Percentiles rank a stretch among this genome's conserved stretches.
phyloP scores from a whole-genome alignment of 2,888 invertebrate species.

The Iphiclides podalirius region DNA sequence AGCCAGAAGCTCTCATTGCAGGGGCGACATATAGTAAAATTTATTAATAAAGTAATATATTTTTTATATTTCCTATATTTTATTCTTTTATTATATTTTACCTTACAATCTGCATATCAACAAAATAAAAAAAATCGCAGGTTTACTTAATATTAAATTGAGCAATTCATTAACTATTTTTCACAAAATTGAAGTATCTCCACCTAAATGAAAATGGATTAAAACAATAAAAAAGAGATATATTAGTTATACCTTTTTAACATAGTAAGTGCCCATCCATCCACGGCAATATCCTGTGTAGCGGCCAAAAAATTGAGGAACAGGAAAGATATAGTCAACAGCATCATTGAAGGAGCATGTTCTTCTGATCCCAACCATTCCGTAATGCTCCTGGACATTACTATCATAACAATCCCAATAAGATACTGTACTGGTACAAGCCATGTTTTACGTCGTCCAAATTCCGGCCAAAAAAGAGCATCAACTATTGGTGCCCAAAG shows the following conservation, averaged over 20 bases:
- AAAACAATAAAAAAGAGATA: too few relatives aligned
- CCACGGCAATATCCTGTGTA: constrained; percentile 99
- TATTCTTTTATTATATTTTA: too few relatives aligned
- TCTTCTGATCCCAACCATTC: constrained; percentile 87
- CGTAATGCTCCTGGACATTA: constrained; percentile 87
- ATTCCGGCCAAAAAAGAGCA: constrained; percentile 88
- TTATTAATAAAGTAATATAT: too few relatives aligned
- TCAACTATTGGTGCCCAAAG: constrained; percentile 99
- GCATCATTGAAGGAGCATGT: constrained; percentile 83
- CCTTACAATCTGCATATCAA: too few relatives aligned
- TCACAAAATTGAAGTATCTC: too few relatives aligned
- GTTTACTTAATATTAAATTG: too few relatives aligned
- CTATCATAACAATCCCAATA: constrained; percentile 93
- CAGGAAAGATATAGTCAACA: constrained; percentile 93
- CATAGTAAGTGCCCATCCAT: constrained; percentile 99
- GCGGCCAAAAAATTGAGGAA: constrained; percentile 97
- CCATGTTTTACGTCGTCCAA: constrained; percentile 97
- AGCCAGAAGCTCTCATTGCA: too few relatives aligned
- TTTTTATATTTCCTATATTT: too few relatives aligned
- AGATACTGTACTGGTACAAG: constrained; percentile 96
- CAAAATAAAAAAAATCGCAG: too few relatives aligned
- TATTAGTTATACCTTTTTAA: constrained; percentile 86
- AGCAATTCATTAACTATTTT: too few relatives aligned
- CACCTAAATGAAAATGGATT: too few relatives aligned
- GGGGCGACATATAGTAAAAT: too few relatives aligned